phyloP scores from a whole-genome alignment of 2,888 invertebrate genomes.

The Drosophila colorata region DNA sequence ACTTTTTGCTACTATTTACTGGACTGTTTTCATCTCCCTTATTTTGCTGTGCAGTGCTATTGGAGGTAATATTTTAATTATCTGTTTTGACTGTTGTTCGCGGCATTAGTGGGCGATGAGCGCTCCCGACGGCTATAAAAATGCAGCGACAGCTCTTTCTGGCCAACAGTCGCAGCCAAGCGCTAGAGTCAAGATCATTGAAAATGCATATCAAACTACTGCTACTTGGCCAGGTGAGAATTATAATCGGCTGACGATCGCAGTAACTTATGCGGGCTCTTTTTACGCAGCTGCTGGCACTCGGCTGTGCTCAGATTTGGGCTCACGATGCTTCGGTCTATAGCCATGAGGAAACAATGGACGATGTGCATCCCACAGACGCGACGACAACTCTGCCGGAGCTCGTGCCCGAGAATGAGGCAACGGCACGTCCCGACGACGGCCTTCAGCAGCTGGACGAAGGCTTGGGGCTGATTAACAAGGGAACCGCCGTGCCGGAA shows the following conservation, averaged over 20 bases:
- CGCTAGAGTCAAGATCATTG: slow-evolving; percentile 20
- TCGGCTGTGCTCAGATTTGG: slow-evolving; percentile 24
- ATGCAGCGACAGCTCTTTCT: slow-evolving; percentile 14
- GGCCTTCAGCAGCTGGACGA: slow-evolving; percentile 28
- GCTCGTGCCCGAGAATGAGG: slow-evolving; percentile 19
- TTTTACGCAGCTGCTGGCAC: slow-evolving; percentile 44
- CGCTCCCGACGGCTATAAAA: slow-evolving; percentile 47
- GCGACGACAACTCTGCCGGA: slow-evolving; percentile 34
- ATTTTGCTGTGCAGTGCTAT: slow-evolving; percentile 1
- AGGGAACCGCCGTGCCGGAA: slow-evolving; percentile 31
- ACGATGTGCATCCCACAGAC: slow-evolving; percentile 27
- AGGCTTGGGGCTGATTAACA: slow-evolving; percentile 14
- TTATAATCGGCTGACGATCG: no score
- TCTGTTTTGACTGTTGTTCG: slow-evolving; percentile 36
- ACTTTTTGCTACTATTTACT: no score
- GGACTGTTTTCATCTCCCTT: neutral
- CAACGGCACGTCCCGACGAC: slow-evolving; percentile 26
- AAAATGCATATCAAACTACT: slow-evolving; percentile 57
- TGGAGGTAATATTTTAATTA: slow-evolving; percentile 46
- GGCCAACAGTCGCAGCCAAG: slow-evolving; percentile 37
- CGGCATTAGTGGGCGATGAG: slow-evolving; percentile 37
- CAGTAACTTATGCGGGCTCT: neutral
- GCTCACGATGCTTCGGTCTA: slow-evolving; percentile 24
- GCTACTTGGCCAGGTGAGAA: slow-evolving; percentile 57
- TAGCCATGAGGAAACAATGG: slow-evolving; percentile 33